These are phyloP conservation scores for Ephestia elutella DNA, from an alignment of 1,140 invertebrate species.

Conservation along the genomic window DNA sequence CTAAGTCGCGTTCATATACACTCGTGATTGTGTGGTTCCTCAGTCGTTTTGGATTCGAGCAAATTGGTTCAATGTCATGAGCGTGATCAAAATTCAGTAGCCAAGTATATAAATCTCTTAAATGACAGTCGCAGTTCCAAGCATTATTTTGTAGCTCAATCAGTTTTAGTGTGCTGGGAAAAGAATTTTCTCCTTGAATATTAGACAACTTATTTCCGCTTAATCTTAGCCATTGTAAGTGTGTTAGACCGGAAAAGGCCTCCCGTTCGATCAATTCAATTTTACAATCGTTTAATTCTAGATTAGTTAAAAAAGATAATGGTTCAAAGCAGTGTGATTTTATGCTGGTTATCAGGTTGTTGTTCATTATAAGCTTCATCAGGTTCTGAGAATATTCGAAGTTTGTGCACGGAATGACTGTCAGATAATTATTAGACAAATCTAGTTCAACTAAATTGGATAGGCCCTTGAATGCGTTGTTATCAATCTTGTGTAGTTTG, in stretches of 20 bases:
- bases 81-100: conserved; percentile 83
- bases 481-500: conserved; percentile 83
- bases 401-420: conserved; percentile 83
- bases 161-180: conserved; percentile 83
- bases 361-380: conserved; percentile 86
- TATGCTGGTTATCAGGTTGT: conserved; percentile 85
- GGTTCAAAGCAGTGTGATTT: conserved; percentile 84
- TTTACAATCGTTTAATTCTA: conserved; percentile 88
- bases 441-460: conserved; percentile 93
- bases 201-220: conserved; percentile 86
- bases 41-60: conserved; percentile 80
- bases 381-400: conserved; percentile 85
- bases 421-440: conserved; percentile 86
- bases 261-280: conserved; percentile 84
- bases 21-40: conserved; percentile 80
- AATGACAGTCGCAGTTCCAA: conserved; percentile 90
- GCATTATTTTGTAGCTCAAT: conserved; percentile 89
- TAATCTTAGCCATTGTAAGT: conserved; percentile 88
- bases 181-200: conserved; percentile 80
- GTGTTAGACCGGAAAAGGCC: conserved; percentile 87
- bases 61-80: conserved; percentile 83
- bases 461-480: conserved; percentile 85
- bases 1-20: conserved; percentile 83
- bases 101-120: conserved; percentile 86
- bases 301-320: conserved; percentile 82